Conservation (phyloP, 2,113 vertebrate species). For the Marcusenius ussheri region DNA sequence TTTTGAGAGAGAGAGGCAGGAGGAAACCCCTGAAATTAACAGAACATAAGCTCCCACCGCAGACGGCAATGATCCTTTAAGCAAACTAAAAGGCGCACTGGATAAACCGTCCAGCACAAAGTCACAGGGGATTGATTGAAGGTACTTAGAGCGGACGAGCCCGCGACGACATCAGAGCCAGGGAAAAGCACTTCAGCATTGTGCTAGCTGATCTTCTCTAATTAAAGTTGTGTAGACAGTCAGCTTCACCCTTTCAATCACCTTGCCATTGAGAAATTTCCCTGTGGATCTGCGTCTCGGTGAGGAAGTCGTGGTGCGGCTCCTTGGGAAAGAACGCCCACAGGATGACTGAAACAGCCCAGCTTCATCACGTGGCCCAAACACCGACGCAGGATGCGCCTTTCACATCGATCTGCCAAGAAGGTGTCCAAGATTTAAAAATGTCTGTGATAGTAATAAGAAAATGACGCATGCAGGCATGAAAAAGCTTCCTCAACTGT, state of each 20-base stretch:
- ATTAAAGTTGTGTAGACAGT: not conserved
- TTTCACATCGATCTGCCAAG: conserved; percentile 6
- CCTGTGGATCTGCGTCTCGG: not conserved
- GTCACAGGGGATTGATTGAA: not conserved
- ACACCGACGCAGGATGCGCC: not conserved
- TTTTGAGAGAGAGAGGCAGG: not conserved
- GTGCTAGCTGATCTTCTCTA: not conserved
- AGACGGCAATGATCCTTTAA: not conserved
- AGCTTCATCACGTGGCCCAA: not conserved
- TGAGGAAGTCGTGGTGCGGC: not conserved
- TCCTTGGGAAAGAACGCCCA: not conserved
- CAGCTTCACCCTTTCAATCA: not conserved
- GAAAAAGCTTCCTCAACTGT: conserved; percentile 3
- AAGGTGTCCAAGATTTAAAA: conserved; percentile 7
- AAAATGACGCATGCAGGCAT: not conserved
- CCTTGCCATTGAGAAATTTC: not conserved
- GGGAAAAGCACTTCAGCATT: not conserved
- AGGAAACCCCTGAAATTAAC: not conserved
- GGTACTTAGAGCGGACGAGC: not conserved
- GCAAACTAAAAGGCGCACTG: not conserved
- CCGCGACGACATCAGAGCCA: not conserved
- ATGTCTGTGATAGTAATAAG: not conserved
- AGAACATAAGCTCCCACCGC: not conserved
- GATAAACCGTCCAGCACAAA: not conserved
- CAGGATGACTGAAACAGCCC: not conserved